Conservation (phyloP, 1,140 invertebrate genomes). For the Zaprionus nigranus region DNA sequence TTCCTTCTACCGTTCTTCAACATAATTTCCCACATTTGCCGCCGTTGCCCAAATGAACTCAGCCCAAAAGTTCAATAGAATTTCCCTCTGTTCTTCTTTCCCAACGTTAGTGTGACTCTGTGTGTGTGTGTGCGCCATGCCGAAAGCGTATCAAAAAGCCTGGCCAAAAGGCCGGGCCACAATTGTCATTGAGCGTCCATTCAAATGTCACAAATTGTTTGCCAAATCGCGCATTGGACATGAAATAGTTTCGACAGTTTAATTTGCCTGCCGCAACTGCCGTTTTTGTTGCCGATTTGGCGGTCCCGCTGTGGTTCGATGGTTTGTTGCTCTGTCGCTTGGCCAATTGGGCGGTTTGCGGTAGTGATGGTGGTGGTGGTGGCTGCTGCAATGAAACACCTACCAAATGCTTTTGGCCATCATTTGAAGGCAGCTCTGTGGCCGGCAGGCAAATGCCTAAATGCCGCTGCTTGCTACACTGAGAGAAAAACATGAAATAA, state of each 20-base stretch:
- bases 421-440: slow-evolving; percentile 50
- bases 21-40: slow-evolving; percentile 38
- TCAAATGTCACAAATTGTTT: slow-evolving; percentile 85
- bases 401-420: slow-evolving; percentile 74
- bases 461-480: slow-evolving; percentile 39
- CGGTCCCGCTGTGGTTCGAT: slow-evolving; percentile 23
- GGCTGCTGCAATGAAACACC: slow-evolving; percentile 70
- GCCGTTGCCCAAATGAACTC: slow-evolving; percentile 20
- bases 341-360: slow-evolving; percentile 26
- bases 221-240: slow-evolving; percentile 84
- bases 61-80: slow-evolving; percentile 49
- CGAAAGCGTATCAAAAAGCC: slow-evolving; percentile 54
- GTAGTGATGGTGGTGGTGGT: slow-evolving; percentile 54
- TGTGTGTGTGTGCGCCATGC: slow-evolving; percentile 24
- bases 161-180: slow-evolving; percentile 67
- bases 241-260: slow-evolving; percentile 84
- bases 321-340: slow-evolving; percentile 1
- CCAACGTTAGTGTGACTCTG: neutral
- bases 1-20: neutral
- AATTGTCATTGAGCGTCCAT: slow-evolving; percentile 81
- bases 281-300: slow-evolving; percentile 57
- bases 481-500: neutral
- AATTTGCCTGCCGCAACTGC: slow-evolving; percentile 75
- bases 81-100: slow-evolving; percentile 16
- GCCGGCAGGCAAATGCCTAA: slow-evolving; percentile 61